Evolutionary conservation across 2,113 vertebrate genomes (phyloP).

Genomic region (Pachyramphus minor): DNA sequence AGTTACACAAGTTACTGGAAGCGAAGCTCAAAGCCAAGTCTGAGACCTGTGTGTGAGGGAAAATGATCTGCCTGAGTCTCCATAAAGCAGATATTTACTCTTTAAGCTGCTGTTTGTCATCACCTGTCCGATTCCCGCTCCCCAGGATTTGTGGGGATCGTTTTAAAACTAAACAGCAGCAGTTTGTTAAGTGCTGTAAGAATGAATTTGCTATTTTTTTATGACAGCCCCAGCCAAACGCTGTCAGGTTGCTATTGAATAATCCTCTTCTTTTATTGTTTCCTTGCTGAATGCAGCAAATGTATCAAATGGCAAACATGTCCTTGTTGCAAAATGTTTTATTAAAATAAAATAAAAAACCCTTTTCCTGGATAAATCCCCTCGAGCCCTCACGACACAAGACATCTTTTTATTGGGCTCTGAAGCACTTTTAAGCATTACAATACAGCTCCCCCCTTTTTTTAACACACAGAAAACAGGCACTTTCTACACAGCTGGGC

Average conservation of each 20-base stretch:
- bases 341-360: background rate
- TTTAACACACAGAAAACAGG: background rate
- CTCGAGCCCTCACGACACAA: background rate
- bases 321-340: background rate
- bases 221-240: background rate
- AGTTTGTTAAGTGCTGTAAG: background rate
- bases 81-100: background rate
- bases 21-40: background rate
- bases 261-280: background rate
- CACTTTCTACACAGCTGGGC: background rate
- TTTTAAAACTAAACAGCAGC: background rate
- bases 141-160: background rate
- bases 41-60: background rate
- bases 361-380: background rate
- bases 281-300: background rate
- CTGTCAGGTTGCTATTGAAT: background rate
- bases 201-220: background rate
- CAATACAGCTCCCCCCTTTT: fast-evolving
- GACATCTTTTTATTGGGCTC: background rate
- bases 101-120: background rate
- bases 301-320: background rate
- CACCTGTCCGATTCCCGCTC: background rate
- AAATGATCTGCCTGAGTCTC: background rate
- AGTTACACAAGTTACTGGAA: background rate
- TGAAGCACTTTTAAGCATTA: background rate